Evolutionary conservation across 53 echinoderm and acorn worm genomes (phyloP).

Genomic region (Crossaster papposus): DNA sequence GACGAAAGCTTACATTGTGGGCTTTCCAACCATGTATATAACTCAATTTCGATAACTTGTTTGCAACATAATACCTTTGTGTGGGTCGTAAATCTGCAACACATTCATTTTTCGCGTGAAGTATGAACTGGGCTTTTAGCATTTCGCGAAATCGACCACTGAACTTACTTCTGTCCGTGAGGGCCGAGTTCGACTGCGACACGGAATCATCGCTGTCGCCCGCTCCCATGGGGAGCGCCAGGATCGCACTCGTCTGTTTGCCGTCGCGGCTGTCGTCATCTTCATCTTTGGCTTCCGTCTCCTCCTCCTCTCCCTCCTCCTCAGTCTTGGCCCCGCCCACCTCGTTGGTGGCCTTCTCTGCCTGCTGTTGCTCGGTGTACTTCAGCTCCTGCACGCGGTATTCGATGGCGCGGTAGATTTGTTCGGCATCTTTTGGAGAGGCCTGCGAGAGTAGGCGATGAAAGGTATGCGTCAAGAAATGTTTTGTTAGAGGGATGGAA

Average conservation of each 20-base stretch:
- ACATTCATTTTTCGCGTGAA: no score
- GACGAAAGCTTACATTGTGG: no score
- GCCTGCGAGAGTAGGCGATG: conserved; percentile 62
- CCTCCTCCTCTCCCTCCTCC: conserved; percentile 38
- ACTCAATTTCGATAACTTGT: no score
- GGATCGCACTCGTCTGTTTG: neutral
- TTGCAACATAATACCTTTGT: no score
- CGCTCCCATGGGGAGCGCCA: neutral
- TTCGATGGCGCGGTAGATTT: conserved; percentile 94
- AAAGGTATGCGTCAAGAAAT: neutral
- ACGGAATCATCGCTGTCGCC: conserved; percentile 39
- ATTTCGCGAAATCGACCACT: neutral
- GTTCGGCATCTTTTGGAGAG: conserved; percentile 93
- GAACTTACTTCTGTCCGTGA: conserved; percentile 54
- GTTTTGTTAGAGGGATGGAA: neutral
- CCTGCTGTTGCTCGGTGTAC: conserved; percentile 68
- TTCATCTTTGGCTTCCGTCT: conserved; percentile 31
- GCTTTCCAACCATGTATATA: no score
- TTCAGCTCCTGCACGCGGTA: conserved; percentile 93
- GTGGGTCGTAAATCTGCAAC: no score
- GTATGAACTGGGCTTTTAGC: no score
- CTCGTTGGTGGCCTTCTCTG: conserved; percentile 29
- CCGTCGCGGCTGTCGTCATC: conserved; percentile 4
- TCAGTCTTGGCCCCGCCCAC: conserved; percentile 20
- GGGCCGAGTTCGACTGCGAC: conserved; percentile 41